Evolutionary conservation across 1,140 invertebrate genomes (phyloP).

Genomic region (Zeugodacus cucurbitae): DNA sequence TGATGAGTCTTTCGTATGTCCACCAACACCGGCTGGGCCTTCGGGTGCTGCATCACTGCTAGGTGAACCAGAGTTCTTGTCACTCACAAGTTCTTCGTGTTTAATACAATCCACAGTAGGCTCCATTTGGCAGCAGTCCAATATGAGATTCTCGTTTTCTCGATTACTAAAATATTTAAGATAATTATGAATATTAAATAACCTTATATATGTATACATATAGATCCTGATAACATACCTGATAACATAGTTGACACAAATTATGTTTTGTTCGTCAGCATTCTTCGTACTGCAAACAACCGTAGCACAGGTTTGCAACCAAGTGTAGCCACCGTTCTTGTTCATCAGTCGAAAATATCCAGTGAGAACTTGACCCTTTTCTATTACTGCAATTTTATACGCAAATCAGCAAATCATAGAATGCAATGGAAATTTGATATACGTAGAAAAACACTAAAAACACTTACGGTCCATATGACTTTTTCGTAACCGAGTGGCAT

Average conservation of each 20-base stretch:
- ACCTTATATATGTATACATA: not conserved
- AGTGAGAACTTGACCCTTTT: conserved; percentile 96
- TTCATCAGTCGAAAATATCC: conserved; percentile 97
- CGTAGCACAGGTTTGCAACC: conserved; percentile 96
- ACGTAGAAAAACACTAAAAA: not conserved
- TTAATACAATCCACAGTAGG: conserved; percentile 81
- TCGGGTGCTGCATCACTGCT: conserved; percentile 77
- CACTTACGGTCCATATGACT: conserved; percentile 93
- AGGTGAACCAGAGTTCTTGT: conserved; percentile 87
- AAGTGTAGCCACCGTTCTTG: conserved; percentile 94
- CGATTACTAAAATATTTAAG: conserved; percentile 74
- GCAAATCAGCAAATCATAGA: too few relatives aligned
- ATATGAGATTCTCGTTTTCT: conserved; percentile 89
- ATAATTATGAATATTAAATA: not conserved
- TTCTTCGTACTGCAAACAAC: conserved; percentile 96
- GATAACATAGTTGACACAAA: conserved; percentile 92
- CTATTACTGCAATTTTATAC: conserved; percentile 80
- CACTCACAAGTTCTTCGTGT: conserved; percentile 81
- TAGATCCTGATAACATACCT: conserved; percentile 48
- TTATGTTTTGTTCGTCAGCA: conserved; percentile 94
- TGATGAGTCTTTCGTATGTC: conserved; percentile 53
- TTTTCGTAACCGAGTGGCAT: conserved; percentile 91
- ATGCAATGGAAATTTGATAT: not conserved
- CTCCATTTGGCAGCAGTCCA: conserved; percentile 93
- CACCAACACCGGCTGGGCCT: conserved; percentile 49